A percentile compares a stretch with the other conserved stretches of the same genome.
Evolutionary conservation across 2,797 vertebrate species (phyloP).

Genomic region (Sebastiscus albofasciatus): DNA sequence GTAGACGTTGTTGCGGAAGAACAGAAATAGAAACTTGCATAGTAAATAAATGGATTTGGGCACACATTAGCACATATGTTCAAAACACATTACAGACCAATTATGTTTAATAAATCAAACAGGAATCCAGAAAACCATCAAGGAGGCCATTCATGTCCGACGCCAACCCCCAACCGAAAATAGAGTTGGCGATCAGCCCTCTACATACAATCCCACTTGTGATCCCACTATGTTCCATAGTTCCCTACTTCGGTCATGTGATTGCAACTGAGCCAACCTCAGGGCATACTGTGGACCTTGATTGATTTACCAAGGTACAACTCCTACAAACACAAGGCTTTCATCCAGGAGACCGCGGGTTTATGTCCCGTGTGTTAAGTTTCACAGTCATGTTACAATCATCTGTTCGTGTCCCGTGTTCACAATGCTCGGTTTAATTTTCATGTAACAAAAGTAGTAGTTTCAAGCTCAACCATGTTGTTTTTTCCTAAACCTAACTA

Average conservation of each 20-base stretch:
- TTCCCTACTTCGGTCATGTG: neutral
- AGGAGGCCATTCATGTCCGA: neutral
- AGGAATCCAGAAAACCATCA: neutral
- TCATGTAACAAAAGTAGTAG: fast-evolving
- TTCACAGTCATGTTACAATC: too few species aligned
- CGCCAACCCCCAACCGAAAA: neutral
- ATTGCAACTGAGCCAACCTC: neutral
- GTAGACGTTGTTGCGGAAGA: neutral
- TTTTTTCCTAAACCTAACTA: too few species aligned
- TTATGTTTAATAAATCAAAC: neutral
- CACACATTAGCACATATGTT: neutral
- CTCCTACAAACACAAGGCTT: neutral
- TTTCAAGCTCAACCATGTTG: too few species aligned
- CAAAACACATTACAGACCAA: neutral
- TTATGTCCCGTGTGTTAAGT: too few species aligned
- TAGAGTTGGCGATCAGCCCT: neutral
- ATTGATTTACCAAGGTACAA: neutral
- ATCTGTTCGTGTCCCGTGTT: too few species aligned
- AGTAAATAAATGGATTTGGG: neutral
- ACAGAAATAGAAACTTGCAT: neutral
- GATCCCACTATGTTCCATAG: too few species aligned
- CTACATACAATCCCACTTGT: neutral
- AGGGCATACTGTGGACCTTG: neutral
- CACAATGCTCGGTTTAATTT: too few species aligned
- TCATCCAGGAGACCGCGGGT: too few species aligned